phyloP scores from a whole-genome alignment of 2,888 invertebrate genomes.

The Lasioglossum oenotherae region DNA sequence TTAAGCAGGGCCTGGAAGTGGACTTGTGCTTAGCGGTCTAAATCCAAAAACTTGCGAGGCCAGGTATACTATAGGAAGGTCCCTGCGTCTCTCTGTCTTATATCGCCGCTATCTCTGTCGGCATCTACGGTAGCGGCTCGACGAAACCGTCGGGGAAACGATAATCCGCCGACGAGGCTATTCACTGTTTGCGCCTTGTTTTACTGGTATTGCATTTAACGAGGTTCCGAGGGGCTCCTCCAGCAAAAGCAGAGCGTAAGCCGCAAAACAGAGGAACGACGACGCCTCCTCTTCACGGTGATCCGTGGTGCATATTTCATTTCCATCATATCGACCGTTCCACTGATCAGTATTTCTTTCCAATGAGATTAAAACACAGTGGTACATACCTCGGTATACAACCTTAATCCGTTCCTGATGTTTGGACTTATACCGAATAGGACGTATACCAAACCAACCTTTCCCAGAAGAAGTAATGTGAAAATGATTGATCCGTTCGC shows the following conservation, averaged over 20 bases:
- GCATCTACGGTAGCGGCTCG: conserved; percentile 65
- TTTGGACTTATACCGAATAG: too few relatives aligned
- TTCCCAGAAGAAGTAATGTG: too few relatives aligned
- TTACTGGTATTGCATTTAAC: conserved; percentile 82
- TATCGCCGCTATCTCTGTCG: conserved; percentile 76
- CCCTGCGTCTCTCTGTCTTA: conserved; percentile 63
- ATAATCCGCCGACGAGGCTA: conserved; percentile 49
- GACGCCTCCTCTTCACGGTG: background rate
- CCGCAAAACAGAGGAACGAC: conserved; percentile 29
- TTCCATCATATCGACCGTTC: too few relatives aligned
- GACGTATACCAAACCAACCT: too few relatives aligned
- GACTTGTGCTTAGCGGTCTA: conserved; percentile 69
- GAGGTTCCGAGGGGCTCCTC: conserved; percentile 71
- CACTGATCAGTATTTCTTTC: too few relatives aligned
- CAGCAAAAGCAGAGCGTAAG: conserved; percentile 38
- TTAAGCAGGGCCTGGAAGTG: conserved; percentile 21
- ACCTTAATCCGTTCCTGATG: too few relatives aligned
- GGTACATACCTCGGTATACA: too few relatives aligned
- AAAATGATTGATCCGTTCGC: too few relatives aligned
- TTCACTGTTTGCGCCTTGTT: conserved; percentile 79
- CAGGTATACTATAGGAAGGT: conserved; percentile 67
- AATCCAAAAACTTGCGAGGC: conserved; percentile 69
- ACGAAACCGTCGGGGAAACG: conserved; percentile 13
- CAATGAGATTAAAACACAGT: too few relatives aligned
- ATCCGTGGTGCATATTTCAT: background rate